Evolutionary conservation across 2,888 invertebrate genomes (phyloP).

Genomic region (Leucophenga maculata): DNA sequence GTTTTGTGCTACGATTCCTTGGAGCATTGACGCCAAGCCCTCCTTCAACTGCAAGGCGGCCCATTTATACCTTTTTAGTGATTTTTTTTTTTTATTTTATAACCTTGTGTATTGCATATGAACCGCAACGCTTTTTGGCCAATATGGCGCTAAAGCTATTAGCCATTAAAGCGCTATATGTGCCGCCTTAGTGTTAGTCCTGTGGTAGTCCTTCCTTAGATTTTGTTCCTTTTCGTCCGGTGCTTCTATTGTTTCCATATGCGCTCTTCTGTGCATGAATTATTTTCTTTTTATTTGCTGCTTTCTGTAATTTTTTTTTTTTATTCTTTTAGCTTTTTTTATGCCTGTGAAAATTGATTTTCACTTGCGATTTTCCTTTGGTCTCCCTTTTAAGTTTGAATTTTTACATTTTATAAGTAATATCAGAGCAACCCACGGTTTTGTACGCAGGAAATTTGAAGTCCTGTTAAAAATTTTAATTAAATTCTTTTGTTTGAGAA

Average conservation of each 20-base stretch:
- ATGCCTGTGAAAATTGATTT: slow-evolving; percentile 23
- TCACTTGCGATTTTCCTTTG: neutral
- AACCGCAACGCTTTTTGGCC: slow-evolving; percentile 31
- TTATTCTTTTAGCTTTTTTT: neutral
- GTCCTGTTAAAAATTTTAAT: too few species aligned
- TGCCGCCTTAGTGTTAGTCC: neutral
- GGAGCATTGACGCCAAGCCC: neutral
- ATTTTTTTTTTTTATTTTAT: neutral
- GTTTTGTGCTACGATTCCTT: slow-evolving; percentile 21
- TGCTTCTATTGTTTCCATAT: neutral
- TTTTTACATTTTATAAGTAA: neutral
- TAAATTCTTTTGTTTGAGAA: too few species aligned
- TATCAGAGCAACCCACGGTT: neutral
- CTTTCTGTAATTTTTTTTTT: slow-evolving; percentile 11
- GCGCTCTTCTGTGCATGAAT: slow-evolving; percentile 13
- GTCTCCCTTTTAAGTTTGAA: neutral
- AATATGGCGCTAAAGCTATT: slow-evolving; percentile 58
- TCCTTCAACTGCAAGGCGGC: neutral
- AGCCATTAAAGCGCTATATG: slow-evolving; percentile 34
- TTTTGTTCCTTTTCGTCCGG: too few species aligned
- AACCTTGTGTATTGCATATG: neutral
- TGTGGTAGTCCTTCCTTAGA: neutral
- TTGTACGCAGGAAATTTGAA: neutral
- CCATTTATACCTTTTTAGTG: neutral
- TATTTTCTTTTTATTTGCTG: slow-evolving; percentile 22